Percentiles rank a stretch among this genome's conserved stretches.
Evolutionary conservation across 2,888 invertebrate genomes (phyloP).

Genomic region (Brachypterus glaber): DNA sequence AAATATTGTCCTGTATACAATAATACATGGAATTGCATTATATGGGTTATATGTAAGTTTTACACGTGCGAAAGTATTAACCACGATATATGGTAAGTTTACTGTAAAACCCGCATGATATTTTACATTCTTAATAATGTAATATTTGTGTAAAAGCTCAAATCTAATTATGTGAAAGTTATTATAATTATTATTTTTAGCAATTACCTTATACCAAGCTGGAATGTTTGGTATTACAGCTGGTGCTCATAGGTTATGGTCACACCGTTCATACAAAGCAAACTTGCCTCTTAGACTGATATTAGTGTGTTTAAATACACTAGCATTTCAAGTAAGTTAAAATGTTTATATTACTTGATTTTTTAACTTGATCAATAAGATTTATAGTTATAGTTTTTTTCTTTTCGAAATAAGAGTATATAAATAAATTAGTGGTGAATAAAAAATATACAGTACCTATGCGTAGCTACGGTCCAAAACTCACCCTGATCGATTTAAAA

Average conservation of each 20-base stretch:
- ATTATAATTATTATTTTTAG: conserved; percentile 48
- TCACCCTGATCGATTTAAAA: too few relatives aligned
- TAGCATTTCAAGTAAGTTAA: conserved; percentile 67
- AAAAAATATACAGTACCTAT: too few relatives aligned
- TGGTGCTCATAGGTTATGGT: conserved; percentile 73
- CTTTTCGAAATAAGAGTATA: too few relatives aligned
- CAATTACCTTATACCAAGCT: conserved; percentile 60
- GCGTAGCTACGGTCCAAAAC: too few relatives aligned
- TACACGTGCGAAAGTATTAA: conserved; percentile 64
- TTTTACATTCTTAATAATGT: too few relatives aligned
- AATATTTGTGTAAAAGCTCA: too few relatives aligned
- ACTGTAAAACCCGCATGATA: too few relatives aligned
- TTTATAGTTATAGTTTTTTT: too few relatives aligned
- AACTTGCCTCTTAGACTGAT: conserved; percentile 58
- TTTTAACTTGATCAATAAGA: too few relatives aligned
- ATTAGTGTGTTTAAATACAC: conserved; percentile 62
- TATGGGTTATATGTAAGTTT: conserved; percentile 67
- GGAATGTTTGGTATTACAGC: conserved; percentile 79
- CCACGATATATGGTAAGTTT: conserved; percentile 64
- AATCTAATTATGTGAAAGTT: too few relatives aligned
- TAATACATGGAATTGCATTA: conserved; percentile 64
- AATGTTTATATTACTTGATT: too few relatives aligned
- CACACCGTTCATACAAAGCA: conserved; percentile 69
- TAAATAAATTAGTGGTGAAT: too few relatives aligned
- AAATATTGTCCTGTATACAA: conserved; percentile 68